These are phyloP conservation scores for Serinus canaria DNA, from an alignment of 2,113 vertebrate genomes.

Conservation along the genomic window DNA sequence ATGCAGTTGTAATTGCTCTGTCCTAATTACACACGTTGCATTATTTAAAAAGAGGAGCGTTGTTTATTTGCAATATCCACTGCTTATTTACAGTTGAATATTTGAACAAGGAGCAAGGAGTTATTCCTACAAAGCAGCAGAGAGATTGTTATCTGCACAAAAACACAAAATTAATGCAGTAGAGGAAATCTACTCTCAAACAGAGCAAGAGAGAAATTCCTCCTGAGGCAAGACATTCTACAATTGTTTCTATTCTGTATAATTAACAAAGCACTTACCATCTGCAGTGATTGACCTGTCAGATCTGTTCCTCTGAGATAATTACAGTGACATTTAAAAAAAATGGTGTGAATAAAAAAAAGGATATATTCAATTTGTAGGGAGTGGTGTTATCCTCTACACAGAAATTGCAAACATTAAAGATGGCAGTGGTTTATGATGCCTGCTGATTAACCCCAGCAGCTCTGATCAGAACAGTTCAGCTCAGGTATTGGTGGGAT, in stretches of 20 bases:
- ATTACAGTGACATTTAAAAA: slow-evolving; percentile 75
- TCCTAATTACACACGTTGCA: slow-evolving; percentile 75
- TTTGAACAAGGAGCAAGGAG: slow-evolving; percentile 75
- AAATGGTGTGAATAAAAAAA: slow-evolving; percentile 61
- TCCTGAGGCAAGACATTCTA: slow-evolving; percentile 78
- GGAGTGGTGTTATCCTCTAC: slow-evolving; percentile 60
- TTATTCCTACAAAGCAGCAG: slow-evolving; percentile 68
- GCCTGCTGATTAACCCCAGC: slow-evolving; percentile 47
- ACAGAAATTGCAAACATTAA: slow-evolving; percentile 60
- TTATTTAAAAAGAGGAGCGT: slow-evolving; percentile 76
- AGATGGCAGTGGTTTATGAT: slow-evolving; percentile 41
- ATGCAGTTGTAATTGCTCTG: slow-evolving; percentile 73
- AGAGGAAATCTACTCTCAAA: slow-evolving; percentile 67
- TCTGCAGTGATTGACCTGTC: slow-evolving; percentile 80
- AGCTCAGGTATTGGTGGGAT: slow-evolving; percentile 5
- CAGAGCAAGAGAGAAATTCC: slow-evolving; percentile 73
- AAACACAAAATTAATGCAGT: slow-evolving; percentile 74
- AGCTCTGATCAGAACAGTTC: slow-evolving; percentile 33
- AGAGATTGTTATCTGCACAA: slow-evolving; percentile 76
- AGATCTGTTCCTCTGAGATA: slow-evolving; percentile 77
- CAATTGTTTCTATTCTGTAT: slow-evolving; percentile 79
- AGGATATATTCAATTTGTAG: slow-evolving; percentile 68
- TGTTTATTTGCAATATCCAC: slow-evolving; percentile 75
- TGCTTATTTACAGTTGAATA: slow-evolving; percentile 81
- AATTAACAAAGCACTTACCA: slow-evolving; percentile 82